Conservation (phyloP, 64 coral and sea anemone genomes). For the Pachyseris speciosa region DNA sequence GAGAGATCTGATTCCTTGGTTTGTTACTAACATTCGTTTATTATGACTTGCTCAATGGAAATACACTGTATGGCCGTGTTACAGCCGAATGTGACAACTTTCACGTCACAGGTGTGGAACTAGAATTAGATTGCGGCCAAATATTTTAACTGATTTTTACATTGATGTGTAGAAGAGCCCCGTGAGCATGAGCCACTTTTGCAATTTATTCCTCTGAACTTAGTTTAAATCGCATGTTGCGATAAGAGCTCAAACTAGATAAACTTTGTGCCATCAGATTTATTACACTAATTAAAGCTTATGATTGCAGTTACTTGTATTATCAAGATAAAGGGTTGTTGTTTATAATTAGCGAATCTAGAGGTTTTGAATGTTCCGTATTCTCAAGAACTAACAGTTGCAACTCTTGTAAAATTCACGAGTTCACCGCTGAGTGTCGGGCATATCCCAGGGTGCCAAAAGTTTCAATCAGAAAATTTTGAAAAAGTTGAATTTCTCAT, state of each 20-base stretch:
- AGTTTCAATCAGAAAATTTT: not conserved
- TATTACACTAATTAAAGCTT: not conserved
- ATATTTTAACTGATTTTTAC: not conserved
- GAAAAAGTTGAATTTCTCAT: not conserved
- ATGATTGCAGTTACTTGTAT: not conserved
- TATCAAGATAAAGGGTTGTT: not conserved
- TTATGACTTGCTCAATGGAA: not conserved
- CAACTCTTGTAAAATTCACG: not conserved
- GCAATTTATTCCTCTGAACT: not conserved
- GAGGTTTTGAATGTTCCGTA: not conserved
- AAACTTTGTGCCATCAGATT: not conserved
- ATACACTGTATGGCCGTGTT: slow-evolving; percentile 11
- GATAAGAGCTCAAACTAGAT: not conserved
- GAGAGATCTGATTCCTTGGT: not conserved
- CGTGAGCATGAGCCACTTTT: not conserved
- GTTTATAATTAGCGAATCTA: not conserved
- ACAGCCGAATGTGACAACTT: not conserved
- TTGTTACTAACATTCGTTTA: not conserved
- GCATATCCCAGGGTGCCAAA: not conserved
- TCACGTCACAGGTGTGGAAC: not conserved
- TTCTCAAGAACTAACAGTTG: not conserved
- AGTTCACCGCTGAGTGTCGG: not conserved
- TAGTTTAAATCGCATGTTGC: not conserved
- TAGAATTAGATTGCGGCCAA: not conserved
- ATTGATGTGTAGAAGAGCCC: not conserved